phyloP scores from a whole-genome alignment of 1,140 invertebrate species.

The Drosophila serrata region DNA sequence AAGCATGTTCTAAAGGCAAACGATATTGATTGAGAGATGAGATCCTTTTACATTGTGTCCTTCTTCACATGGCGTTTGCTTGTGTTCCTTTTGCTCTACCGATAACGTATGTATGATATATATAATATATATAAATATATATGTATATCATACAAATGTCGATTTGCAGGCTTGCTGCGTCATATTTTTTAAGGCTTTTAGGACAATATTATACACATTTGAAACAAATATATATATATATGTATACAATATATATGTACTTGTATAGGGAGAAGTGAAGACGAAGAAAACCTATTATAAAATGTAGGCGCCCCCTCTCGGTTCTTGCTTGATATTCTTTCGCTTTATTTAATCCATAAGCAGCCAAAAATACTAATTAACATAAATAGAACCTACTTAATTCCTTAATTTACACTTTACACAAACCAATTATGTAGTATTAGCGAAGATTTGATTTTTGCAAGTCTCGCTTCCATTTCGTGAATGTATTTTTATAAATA shows the following conservation, averaged over 20 bases:
- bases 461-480: conserved; percentile 66
- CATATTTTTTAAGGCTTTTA: conserved; percentile 79
- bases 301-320: conserved; percentile 12
- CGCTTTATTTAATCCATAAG: conserved; percentile 36
- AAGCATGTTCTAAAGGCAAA: conserved; percentile 39
- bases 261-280: conserved; percentile 32
- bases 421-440: conserved; percentile 64
- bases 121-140: conserved; percentile 16
- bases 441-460: conserved; percentile 77
- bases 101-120: conserved; percentile 56
- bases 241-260: conserved; percentile 12
- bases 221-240: conserved; percentile 41
- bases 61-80: conserved; percentile 71
- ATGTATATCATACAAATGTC: conserved; percentile 26
- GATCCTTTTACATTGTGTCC: conserved; percentile 52
- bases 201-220: conserved; percentile 79
- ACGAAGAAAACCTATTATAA: conserved; percentile 42
- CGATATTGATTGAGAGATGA: conserved; percentile 30
- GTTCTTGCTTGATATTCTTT: conserved; percentile 43
- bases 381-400: conserved; percentile 50
- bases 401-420: conserved; percentile 51
- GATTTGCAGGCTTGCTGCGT: conserved; percentile 37
- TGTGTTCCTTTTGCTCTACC: conserved; percentile 77
- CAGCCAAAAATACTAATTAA: conserved; percentile 56
- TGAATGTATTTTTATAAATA: conserved; percentile 37